Evolutionary conservation across 2,888 invertebrate species (phyloP), one percentile per base, ranked within the genome.

Genomic region (Fabriciana adippe): DNA sequence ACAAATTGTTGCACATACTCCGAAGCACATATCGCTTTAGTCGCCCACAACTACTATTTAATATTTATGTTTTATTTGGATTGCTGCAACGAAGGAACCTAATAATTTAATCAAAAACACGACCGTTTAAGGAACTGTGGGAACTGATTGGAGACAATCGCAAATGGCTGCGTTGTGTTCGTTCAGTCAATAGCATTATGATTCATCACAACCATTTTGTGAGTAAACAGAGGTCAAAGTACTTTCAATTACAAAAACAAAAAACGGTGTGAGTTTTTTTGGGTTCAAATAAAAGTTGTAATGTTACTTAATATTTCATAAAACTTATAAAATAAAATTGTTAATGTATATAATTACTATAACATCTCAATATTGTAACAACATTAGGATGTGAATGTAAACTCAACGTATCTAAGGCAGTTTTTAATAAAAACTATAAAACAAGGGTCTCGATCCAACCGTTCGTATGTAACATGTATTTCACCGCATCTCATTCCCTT

Each of bases 81-180:
- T 69, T 67, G 71, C 67, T 71, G 72, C 64, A 66, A 62, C 69
- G 62, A 56, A 66, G 66, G 67, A 68, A 63, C 76, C 77, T 80
- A 85, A 86, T 87, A 85, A 84, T 85, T 86, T 82, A 84, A 87
- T 86, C 82, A 83, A 80, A 83, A 78, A 71, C 75, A 74, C 75
- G 72, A 72, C 75, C 73, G 68, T 68, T 68, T 67, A 55, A 66
- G 67, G 67, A 67, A 70, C 68, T 70, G 69, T 67, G 66, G 68
- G 73, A 74, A 71, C 69, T 69, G 70, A 73, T 72, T 72, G 68
- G 72, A 73, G 75, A 74, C 74, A 68, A 63, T 59, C 72, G 68
- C 64, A 68, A 74, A 69, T 73, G 72, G 59, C 67, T 68, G 16
- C 45, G 56, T 64, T 73, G 64, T 70, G 61, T 66, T 66, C 66